Base-by-base conservation (phyloP, 2,113 vertebrate genomes). In the Eubucco bourcierii region DNA sequence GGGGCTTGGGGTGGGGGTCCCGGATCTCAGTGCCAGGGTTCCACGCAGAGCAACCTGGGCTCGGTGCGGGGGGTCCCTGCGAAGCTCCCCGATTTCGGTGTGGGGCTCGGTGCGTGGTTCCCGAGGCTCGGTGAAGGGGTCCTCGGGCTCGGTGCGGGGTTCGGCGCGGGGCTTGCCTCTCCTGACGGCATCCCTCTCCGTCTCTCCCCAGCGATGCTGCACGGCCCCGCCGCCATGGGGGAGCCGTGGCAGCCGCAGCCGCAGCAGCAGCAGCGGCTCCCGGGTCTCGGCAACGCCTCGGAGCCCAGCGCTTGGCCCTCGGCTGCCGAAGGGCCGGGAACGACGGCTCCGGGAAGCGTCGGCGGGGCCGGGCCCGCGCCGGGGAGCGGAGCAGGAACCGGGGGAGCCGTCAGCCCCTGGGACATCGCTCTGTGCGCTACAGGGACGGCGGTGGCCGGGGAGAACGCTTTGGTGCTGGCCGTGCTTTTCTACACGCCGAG, bases 391-490 rank as follows among this genome's bases (percentile, higher is more conserved):
- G 41, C 81, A 66, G 97, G 95, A 5, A 75, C 33, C 8, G 65
- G 12, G 89, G 89, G 41, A 0, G 12, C 78, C 25, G 98, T 99
- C 53, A 99, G 96, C 96, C 98, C 98, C 1, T 99, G 99, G 99
- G 98, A 99, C 95, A 96, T 99, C 61, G 98, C 98, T 2, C 97
- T 99, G 27, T 99, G 99, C 71, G 98, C 99, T 33, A 98, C 98
- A 0, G 99, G 99, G 74, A 98, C 99, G 29, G 98, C 98, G 70
- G 98, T 98, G 95, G 98, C 98, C 52, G 98, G 98, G 3, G 98
- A 99, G 89, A 99, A 99, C 71, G 98, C 98, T 10, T 95, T 99
- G 95, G 98, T 99, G 78, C 98, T 99, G 74, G 99, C 98, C 13
- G 98, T 98, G 82, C 97, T 99, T 7, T 98, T 98, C 96, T 99